phyloP scores from a whole-genome alignment of 2,113 vertebrate species.

The Perca schrenkii region DNA sequence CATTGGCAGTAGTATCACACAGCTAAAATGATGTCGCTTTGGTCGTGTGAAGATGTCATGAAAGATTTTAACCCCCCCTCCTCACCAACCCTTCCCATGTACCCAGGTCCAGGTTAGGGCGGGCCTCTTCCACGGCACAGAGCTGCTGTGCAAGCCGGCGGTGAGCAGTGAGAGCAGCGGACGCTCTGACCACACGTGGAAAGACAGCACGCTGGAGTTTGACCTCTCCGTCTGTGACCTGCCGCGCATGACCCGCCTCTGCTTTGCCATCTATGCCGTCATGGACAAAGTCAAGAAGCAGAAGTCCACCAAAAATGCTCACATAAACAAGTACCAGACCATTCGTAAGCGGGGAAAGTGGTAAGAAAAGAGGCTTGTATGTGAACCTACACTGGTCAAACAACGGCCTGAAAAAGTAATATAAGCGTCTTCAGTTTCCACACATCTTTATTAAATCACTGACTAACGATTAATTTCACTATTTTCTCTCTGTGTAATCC shows the following conservation, averaged over 20 bases:
- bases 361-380: conserved; percentile 75
- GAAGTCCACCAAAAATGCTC: conserved; percentile 92
- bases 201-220: conserved; percentile 90
- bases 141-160: conserved; percentile 93
- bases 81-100: too few species aligned
- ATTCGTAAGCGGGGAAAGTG: conserved; percentile 98
- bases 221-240: conserved; percentile 93
- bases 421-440: background rate
- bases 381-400: background rate
- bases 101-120: conserved; percentile 94
- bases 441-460: background rate
- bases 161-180: conserved; percentile 93
- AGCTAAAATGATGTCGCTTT: background rate
- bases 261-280: conserved; percentile 95
- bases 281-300: conserved; percentile 97
- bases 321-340: conserved; percentile 95
- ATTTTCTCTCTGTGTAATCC: conserved; percentile 40
- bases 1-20: background rate
- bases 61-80: background rate
- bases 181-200: conserved; percentile 93
- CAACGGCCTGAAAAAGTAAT: background rate
- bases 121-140: conserved; percentile 97
- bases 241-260: conserved; percentile 97
- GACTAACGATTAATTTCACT: background rate
- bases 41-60: background rate